These are phyloP conservation scores for Flabesymbios commensalis DNA, from an alignment of 2,888 invertebrate genomes.

Conservation along the genomic window DNA sequence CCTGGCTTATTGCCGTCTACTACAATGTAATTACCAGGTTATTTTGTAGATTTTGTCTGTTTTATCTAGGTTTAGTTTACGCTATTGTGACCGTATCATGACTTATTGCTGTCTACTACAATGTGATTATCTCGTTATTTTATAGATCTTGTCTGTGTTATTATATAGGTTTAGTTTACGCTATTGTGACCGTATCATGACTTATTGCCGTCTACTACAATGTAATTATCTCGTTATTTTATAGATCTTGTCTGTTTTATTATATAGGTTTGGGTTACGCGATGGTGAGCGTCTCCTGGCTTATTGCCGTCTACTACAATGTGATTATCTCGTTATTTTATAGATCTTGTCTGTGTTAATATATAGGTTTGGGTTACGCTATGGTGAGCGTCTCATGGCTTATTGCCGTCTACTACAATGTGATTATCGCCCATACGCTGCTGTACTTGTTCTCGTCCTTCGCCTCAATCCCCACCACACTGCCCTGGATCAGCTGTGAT, in stretches of 20 bases:
- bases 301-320: slow-evolving; percentile 61
- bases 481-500: slow-evolving; percentile 59
- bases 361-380: slow-evolving; percentile 53
- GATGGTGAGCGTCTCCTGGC: slow-evolving; percentile 55
- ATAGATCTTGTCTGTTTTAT: no score
- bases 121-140: no score
- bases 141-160: no score
- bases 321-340: slow-evolving; percentile 60
- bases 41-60: no score
- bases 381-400: slow-evolving; percentile 58
- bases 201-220: no score
- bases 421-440: slow-evolving; percentile 58
- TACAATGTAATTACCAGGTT: slow-evolving; percentile 61
- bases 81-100: no score
- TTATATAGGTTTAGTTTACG: no score
- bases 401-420: slow-evolving; percentile 61
- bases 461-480: slow-evolving; percentile 35
- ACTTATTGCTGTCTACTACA: slow-evolving; percentile 60
- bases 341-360: no score
- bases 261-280: slow-evolving; percentile 58
- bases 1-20: slow-evolving; percentile 58
- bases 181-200: no score
- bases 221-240: no score
- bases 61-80: slow-evolving; percentile 54
- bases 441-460: slow-evolving; percentile 59